A percentile compares a stretch with the other conserved stretches of the same genome.
Evolutionary conservation across 2,797 vertebrate species (phyloP).

Genomic region (Chelmon rostratus): DNA sequence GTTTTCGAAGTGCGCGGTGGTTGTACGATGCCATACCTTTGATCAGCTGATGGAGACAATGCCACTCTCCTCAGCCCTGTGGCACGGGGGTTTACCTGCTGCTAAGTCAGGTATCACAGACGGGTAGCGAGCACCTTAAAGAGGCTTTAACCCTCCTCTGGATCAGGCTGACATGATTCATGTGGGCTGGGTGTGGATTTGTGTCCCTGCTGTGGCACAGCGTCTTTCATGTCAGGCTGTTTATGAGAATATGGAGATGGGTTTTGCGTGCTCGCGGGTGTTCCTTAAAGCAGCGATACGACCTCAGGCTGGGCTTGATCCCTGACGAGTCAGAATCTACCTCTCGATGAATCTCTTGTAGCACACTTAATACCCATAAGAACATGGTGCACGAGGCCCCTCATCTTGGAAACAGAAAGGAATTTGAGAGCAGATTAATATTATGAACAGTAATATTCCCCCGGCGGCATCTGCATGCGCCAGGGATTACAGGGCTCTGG

Average conservation of each 20-base stretch:
- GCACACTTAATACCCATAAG: constrained; percentile 88
- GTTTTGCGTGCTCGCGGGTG: constrained; percentile 78
- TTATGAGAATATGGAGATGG: constrained; percentile 86
- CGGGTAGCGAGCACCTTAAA: constrained; percentile 83
- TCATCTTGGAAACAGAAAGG: constrained; percentile 87
- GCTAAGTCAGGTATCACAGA: constrained; percentile 86
- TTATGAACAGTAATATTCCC: constrained; percentile 94
- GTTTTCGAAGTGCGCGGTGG: constrained; percentile 55
- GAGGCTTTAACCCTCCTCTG: constrained; percentile 85
- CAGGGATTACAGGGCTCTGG: constrained; percentile 92
- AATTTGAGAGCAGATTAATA: constrained; percentile 92
- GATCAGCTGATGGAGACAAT: constrained; percentile 83
- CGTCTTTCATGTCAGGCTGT: constrained; percentile 83
- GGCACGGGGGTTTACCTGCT: constrained; percentile 80
- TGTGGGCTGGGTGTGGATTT: constrained; percentile 80
- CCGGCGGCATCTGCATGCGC: constrained; percentile 89
- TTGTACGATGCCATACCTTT: constrained; percentile 70
- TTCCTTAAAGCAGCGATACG: constrained; percentile 85
- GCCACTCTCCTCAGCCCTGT: constrained; percentile 63
- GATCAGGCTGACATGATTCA: constrained; percentile 84
- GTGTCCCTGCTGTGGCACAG: constrained; percentile 76
- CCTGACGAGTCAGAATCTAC: constrained; percentile 85
- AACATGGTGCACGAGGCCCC: constrained; percentile 83
- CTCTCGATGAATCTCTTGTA: constrained; percentile 90
- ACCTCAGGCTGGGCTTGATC: constrained; percentile 87